Evolutionary conservation across 1,140 invertebrate species (phyloP), one percentile per base, ranked within the genome.

Genomic region (Zaprionus gabonicus): DNA sequence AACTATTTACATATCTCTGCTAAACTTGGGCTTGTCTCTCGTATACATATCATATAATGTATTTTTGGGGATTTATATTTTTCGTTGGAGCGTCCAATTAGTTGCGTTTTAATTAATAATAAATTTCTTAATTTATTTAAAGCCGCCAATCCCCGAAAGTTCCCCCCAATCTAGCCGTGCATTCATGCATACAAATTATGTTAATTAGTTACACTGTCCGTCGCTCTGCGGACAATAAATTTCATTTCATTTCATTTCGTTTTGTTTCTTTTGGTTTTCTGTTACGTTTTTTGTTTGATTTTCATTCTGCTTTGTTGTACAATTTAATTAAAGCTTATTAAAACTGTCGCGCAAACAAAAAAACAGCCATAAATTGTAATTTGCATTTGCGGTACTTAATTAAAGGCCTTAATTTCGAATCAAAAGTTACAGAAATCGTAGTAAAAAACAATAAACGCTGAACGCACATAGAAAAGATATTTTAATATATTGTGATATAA

Each of bases 321-420:
- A 76, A 53, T 77, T 81, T 88, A 87, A 87, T 87, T 88, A 81
- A 87, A 70, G 78, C 81, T 72, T 84, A 87, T 87, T 88, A 88
- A 84, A 88, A 78, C 64, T 76, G 74, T 84, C 81, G 67, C 81
- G 70, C 4, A 9, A 69, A 17, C 12, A 27, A 23, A 31, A 49
- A 49, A 51, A n/a, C 41, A 17, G 31, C 53, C 82, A 80, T 80
- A 72, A 71, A 86, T 87, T 60, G 70, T 63, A 71, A 81, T 85
- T 84, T 66, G 51, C n/a, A 67, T 69, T 69, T 80, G 49, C 60
- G 53, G 25, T 67, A 63, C 73, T 86, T 86, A 80, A 82, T 82
- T 82, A 78, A 81, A 71, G 63, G 51, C 60, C 80, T 69, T 69
- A 74, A 66, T 71, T 78, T 65, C 58, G 53, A 75, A 44, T 71